phyloP scores from a whole-genome alignment of 2,113 vertebrate genomes.

The Callipepla californica region DNA sequence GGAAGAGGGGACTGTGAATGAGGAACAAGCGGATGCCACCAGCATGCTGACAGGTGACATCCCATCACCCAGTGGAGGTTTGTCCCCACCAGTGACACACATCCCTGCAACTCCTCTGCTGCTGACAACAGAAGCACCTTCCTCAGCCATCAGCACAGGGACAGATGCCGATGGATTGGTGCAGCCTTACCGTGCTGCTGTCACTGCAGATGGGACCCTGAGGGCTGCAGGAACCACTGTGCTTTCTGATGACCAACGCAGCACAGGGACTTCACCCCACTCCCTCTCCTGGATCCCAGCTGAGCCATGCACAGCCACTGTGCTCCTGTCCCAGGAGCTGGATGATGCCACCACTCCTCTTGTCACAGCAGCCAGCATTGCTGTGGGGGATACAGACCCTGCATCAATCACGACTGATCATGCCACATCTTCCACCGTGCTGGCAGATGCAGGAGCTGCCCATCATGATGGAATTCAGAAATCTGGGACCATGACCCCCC shows the following conservation, averaged over 20 bases:
- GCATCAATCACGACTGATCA: not conserved
- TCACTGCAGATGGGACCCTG: rapidly evolving
- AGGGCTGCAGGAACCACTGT: rapidly evolving
- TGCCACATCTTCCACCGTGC: rapidly evolving
- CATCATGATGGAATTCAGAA: no score
- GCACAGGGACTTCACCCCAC: not conserved
- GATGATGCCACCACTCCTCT: not conserved
- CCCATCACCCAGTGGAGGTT: rapidly evolving
- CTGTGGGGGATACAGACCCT: rapidly evolving
- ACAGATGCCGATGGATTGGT: not conserved
- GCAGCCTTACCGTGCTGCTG: not conserved
- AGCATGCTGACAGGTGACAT: not conserved
- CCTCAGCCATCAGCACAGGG: not conserved
- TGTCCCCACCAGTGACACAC: rapidly evolving
- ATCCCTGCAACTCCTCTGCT: rapidly evolving
- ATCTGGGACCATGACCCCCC: no score
- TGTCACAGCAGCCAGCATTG: not conserved
- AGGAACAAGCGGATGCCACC: not conserved
- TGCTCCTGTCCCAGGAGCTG: not conserved
- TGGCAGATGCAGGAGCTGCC: rapidly evolving
- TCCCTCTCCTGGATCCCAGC: not conserved
- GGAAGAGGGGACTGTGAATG: rapidly evolving
- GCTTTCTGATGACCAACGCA: not conserved
- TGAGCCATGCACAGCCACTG: rapidly evolving
- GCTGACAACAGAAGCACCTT: not conserved